Conservation (phyloP, 2,797 vertebrate genomes). For the Gobionotothen gibberifrons region DNA sequence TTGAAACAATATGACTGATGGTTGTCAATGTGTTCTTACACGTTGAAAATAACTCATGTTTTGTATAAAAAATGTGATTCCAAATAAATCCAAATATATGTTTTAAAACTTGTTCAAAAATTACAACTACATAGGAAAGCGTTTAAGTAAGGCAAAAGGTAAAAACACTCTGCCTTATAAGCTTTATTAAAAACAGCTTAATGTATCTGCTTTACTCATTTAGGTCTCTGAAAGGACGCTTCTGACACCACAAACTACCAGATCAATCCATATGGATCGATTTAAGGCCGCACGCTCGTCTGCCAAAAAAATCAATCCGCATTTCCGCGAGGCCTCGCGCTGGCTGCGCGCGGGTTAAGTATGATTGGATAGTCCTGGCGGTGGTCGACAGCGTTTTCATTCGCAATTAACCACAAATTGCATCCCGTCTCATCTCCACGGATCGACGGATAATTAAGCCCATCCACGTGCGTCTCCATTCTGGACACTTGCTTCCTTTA, state of each 20-base stretch:
- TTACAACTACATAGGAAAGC: not conserved
- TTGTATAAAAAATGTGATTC: not conserved
- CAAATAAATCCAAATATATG: not conserved
- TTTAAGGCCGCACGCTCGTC: conserved; percentile 51
- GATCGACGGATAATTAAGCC: conserved; percentile 79
- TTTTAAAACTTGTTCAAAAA: not conserved
- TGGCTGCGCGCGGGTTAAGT: conserved; percentile 68
- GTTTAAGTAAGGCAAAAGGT: not conserved
- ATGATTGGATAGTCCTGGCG: conserved; percentile 68
- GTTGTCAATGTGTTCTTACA: not conserved
- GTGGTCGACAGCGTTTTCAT: conserved; percentile 66
- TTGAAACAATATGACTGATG: rapidly evolving
- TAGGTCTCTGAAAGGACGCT: not conserved
- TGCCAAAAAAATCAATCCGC: conserved; percentile 75
- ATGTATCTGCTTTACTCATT: not conserved
- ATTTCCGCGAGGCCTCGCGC: conserved; percentile 67
- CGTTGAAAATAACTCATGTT: too few species aligned
- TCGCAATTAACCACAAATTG: conserved; percentile 84
- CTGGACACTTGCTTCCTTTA: conserved; percentile 31
- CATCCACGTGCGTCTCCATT: conserved; percentile 40
- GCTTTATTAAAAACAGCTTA: conserved; percentile 40
- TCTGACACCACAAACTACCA: conserved; percentile 45
- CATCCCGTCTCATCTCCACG: conserved; percentile 75
- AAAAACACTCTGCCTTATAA: not conserved
- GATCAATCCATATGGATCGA: conserved; percentile 74